These are phyloP conservation scores for Ligdia adustata DNA, from an alignment of 2,888 invertebrate genomes.

Conservation along the genomic window DNA sequence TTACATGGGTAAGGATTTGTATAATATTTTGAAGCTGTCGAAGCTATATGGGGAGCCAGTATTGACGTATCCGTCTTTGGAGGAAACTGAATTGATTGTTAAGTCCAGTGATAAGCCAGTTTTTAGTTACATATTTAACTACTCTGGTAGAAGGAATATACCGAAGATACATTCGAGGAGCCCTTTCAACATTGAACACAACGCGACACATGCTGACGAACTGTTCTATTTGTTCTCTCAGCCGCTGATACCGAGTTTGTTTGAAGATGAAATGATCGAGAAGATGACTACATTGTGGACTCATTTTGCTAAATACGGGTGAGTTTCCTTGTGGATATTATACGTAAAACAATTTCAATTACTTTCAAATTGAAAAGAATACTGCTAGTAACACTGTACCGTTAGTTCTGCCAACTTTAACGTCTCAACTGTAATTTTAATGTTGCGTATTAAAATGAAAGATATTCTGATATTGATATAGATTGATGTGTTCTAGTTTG, in stretches of 20 bases:
- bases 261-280: slow-evolving; percentile 60
- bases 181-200: slow-evolving; percentile 41
- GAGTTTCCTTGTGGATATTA: slow-evolving; percentile 28
- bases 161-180: slow-evolving; percentile 43
- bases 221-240: slow-evolving; percentile 68
- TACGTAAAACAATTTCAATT: too few relatives aligned
- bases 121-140: slow-evolving; percentile 61
- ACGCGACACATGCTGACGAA: slow-evolving; percentile 68
- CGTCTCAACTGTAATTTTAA: too few relatives aligned
- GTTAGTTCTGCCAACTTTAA: too few relatives aligned
- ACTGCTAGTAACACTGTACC: too few relatives aligned
- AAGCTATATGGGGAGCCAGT: slow-evolving; percentile 56
- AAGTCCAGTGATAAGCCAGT: slow-evolving; percentile 52
- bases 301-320: slow-evolving; percentile 71
- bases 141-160: slow-evolving; percentile 57
- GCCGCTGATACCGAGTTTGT: slow-evolving; percentile 41
- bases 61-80: slow-evolving; percentile 51
- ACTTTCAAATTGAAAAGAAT: too few relatives aligned
- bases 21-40: slow-evolving; percentile 54
- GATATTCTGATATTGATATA: too few relatives aligned
- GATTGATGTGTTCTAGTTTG: too few relatives aligned
- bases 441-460: too few relatives aligned
- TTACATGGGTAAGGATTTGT: slow-evolving; percentile 61
- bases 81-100: slow-evolving; percentile 57
- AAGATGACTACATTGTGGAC: slow-evolving; percentile 66